Evolutionary conservation across 2,113 vertebrate species (phyloP).

Genomic region (Tetraodon nigroviridis): DNA sequence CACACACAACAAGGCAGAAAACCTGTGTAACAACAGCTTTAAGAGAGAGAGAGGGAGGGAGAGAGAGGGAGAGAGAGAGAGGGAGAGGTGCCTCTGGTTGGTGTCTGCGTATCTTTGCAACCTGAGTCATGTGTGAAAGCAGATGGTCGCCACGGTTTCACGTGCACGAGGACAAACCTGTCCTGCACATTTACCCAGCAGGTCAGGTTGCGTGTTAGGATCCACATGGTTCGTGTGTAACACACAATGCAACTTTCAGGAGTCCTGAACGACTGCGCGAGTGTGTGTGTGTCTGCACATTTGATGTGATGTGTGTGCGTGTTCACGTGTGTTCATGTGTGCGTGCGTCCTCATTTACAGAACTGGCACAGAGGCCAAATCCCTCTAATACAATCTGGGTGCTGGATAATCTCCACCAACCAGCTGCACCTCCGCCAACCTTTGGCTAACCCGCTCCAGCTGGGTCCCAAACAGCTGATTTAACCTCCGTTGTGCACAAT

Average conservation of each 20-base stretch:
- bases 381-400: conserved; percentile 53
- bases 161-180: not conserved
- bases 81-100: conserved; percentile 1
- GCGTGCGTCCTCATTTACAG: conserved; percentile 21
- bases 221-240: not conserved
- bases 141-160: conserved; percentile 22
- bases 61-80: too few relatives aligned
- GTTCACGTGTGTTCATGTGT: not conserved
- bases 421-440: conserved; percentile 25
- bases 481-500: too few relatives aligned
- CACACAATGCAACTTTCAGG: not conserved
- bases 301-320: too few relatives aligned
- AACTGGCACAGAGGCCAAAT: conserved; percentile 34
- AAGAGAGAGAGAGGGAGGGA: too few relatives aligned
- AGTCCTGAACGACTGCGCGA: too few relatives aligned
- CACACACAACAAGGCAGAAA: not conserved
- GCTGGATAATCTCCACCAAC: conserved; percentile 52
- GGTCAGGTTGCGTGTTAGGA: not conserved
- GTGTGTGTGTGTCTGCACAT: too few relatives aligned
- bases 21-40: too few relatives aligned
- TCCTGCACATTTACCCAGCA: not conserved
- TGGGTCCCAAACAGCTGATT: too few relatives aligned
- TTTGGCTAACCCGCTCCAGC: not conserved
- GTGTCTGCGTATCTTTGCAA: conserved; percentile 18
- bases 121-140: conserved; percentile 17